phyloP scores from a whole-genome alignment of 1,140 invertebrate species.

The Leptonema lineaticorne region DNA sequence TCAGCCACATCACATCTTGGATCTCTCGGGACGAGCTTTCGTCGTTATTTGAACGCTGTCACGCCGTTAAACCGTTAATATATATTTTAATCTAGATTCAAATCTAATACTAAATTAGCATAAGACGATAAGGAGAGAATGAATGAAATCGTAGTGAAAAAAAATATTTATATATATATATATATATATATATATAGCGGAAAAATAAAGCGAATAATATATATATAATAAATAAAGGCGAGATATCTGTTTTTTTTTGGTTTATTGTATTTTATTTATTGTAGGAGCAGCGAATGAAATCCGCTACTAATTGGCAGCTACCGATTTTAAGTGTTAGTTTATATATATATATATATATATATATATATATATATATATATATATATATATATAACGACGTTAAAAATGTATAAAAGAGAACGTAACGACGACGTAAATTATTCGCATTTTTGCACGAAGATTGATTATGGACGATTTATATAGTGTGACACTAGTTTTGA shows the following conservation, averaged over 20 bases:
- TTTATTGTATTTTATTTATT: constrained; percentile 6
- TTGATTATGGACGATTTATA: no score
- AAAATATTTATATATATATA: no score
- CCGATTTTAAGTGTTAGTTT: constrained; percentile 5
- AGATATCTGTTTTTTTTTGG: no score
- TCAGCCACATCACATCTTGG: no score
- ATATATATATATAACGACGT: not conserved
- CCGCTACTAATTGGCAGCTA: constrained; percentile 13
- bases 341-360: not conserved
- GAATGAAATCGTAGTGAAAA: not conserved
- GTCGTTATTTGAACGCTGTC: not conserved
- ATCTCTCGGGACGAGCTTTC: no score
- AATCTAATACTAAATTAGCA: constrained; percentile 4
- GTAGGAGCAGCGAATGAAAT: constrained; percentile 4
- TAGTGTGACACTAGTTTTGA: no score
- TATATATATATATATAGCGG: no score
- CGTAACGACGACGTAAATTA: not conserved
- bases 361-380: no score
- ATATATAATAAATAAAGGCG: no score
- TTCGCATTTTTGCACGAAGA: not conserved
- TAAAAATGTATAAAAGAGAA: not conserved
- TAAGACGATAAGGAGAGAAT: not conserved
- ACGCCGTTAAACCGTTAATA: not conserved
- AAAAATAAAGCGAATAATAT: no score
- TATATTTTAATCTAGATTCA: constrained; percentile 1